phyloP scores from a whole-genome alignment of 2,888 invertebrate species.

The Melikaiella ostensackeni region DNA sequence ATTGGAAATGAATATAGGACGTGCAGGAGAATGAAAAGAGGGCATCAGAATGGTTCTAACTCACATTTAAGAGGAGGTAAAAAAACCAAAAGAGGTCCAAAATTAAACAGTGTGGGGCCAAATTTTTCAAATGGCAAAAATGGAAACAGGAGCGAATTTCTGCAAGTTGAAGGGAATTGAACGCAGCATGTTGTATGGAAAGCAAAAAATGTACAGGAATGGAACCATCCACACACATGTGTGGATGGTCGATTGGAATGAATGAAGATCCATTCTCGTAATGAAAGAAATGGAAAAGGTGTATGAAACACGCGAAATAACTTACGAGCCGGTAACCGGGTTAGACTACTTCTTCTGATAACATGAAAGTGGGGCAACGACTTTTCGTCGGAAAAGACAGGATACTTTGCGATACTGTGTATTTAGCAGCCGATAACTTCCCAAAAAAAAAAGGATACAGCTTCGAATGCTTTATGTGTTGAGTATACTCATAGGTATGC shows the following conservation, averaged over 20 bases:
- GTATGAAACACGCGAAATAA: neutral
- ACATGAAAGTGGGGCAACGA: slow-evolving; percentile 51
- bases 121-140: no score
- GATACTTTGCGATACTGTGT: neutral
- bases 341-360: slow-evolving; percentile 47
- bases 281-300: neutral
- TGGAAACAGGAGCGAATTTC: neutral
- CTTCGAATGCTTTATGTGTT: neutral
- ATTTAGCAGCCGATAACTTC: neutral
- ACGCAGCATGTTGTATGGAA: neutral
- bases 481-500: no score
- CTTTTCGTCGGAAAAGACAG: slow-evolving; percentile 44
- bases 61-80: neutral
- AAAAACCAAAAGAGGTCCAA: neutral
- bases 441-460: neutral
- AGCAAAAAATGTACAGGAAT: neutral
- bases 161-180: neutral
- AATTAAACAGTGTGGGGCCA: neutral
- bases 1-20: no score
- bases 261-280: neutral
- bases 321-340: slow-evolving; percentile 39
- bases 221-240: no score
- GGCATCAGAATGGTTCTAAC: no score
- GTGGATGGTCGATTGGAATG: neutral
- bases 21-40: no score